These are phyloP conservation scores for Parochlus steinenii DNA, from an alignment of 2,888 invertebrate species.

Conservation along the genomic window DNA sequence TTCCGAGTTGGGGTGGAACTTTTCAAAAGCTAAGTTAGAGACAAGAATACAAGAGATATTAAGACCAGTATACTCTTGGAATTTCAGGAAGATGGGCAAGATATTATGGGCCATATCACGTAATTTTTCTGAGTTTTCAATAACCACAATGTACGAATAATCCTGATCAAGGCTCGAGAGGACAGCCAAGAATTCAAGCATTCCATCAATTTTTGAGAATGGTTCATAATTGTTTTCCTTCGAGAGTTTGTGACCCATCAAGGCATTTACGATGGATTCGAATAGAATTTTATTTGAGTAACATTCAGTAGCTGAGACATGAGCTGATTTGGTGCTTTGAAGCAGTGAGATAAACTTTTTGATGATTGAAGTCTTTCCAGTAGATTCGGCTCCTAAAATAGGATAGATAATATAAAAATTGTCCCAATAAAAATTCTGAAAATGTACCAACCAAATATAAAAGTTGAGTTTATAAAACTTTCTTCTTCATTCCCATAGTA, in stretches of 20 bases:
- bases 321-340: slow-evolving; percentile 35
- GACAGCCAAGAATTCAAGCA: slow-evolving; percentile 44
- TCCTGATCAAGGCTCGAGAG: slow-evolving; percentile 27
- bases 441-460: too few relatives aligned
- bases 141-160: slow-evolving; percentile 43
- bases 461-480: too few relatives aligned
- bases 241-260: slow-evolving; percentile 31
- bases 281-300: slow-evolving; percentile 58
- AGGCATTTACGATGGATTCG: slow-evolving; percentile 51
- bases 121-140: slow-evolving; percentile 69
- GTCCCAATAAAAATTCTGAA: too few relatives aligned
- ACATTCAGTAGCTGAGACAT: slow-evolving; percentile 69
- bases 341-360: slow-evolving; percentile 39
- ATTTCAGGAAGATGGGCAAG: slow-evolving; percentile 50
- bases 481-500: too few relatives aligned
- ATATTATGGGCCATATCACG: slow-evolving; percentile 57
- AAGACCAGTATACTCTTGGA: slow-evolving; percentile 53
- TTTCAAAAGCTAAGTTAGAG: slow-evolving; percentile 65
- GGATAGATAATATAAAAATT: too few relatives aligned
- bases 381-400: too few relatives aligned
- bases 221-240: slow-evolving; percentile 26
- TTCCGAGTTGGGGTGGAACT: slow-evolving; percentile 54
- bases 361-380: slow-evolving; percentile 64
- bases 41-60: slow-evolving; percentile 61
- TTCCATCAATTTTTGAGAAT: slow-evolving; percentile 43